These are phyloP conservation scores for Criorhina ranunculi DNA, from an alignment of 2,888 invertebrate genomes.

Conservation along the genomic window DNA sequence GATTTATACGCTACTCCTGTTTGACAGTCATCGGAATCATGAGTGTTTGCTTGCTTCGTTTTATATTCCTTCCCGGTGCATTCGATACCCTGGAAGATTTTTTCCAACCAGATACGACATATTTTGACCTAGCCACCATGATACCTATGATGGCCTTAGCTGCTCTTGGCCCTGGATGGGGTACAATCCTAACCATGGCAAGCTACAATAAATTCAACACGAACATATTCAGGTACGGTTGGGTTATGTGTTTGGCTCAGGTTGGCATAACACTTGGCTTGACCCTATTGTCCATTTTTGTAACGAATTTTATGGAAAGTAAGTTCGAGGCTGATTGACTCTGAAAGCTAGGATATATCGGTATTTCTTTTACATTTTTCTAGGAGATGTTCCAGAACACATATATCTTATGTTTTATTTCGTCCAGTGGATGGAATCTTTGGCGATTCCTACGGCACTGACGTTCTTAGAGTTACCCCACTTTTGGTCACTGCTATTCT, in stretches of 20 bases:
- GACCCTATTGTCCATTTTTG: constrained; percentile 79
- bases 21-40: constrained; percentile 79
- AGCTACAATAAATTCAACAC: constrained; percentile 87
- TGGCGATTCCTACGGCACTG: too few species aligned
- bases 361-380: too few species aligned
- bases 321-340: background rate
- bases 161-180: constrained; percentile 64
- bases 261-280: constrained; percentile 85
- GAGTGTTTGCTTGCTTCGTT: constrained; percentile 72
- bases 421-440: too few species aligned
- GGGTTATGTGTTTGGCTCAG: constrained; percentile 80
- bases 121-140: too few species aligned
- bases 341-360: too few species aligned
- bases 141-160: constrained; percentile 23
- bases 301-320: constrained; percentile 79
- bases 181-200: constrained; percentile 60
- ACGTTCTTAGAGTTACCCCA: too few species aligned
- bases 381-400: too few species aligned
- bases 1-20: constrained; percentile 80
- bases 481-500: too few species aligned
- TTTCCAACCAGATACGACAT: background rate
- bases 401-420: too few species aligned
- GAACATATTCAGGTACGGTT: constrained; percentile 86
- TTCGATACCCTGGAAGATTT: background rate
- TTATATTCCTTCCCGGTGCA: constrained; percentile 52